Percentiles rank a stretch among this genome's conserved stretches.
Conservation (phyloP, 2,888 invertebrate genomes). For the Leucophora obtusa region DNA sequence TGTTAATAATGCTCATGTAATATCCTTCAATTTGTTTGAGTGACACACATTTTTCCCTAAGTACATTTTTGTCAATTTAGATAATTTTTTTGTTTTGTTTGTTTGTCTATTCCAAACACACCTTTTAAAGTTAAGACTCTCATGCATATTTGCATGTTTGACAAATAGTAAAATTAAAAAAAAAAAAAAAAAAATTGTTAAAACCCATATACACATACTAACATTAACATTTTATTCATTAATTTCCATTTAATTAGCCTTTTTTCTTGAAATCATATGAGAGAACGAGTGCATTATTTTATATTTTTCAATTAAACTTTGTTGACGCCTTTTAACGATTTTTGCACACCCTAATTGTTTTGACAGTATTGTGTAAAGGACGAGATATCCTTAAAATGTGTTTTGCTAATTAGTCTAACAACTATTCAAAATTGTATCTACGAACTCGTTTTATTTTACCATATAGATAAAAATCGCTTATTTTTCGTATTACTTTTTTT, state of each 20-base stretch:
- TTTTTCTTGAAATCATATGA: constrained; percentile 58
- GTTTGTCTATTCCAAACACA: constrained; percentile 43
- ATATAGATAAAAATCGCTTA: constrained; percentile 62
- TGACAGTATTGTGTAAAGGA: neutral
- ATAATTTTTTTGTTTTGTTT: neutral
- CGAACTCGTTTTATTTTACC: constrained; percentile 17
- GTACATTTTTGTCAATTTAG: constrained; percentile 63
- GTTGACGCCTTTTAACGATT: constrained; percentile 68
- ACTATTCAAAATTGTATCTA: constrained; percentile 47
- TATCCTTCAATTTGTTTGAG: constrained; percentile 63
- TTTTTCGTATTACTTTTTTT: constrained; percentile 43
- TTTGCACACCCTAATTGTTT: constrained; percentile 65
- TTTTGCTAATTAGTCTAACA: constrained; percentile 61
- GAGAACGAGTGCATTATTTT: constrained; percentile 50
- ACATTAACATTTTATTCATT: constrained; percentile 64
- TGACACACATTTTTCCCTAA: constrained; percentile 62
- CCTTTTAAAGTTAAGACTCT: constrained; percentile 38
- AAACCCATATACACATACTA: constrained; percentile 23
- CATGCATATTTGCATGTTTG: constrained; percentile 62
- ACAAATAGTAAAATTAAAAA: constrained; percentile 54
- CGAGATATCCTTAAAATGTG: constrained; percentile 26
- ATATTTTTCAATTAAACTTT: constrained; percentile 54
- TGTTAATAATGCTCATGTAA: constrained; percentile 34
- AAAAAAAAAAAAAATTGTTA: constrained; percentile 12
- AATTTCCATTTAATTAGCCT: constrained; percentile 69